Evolutionary conservation across 2,888 invertebrate species (phyloP), one percentile per base, ranked within the genome.

Genomic region (Cheilosia soror): DNA sequence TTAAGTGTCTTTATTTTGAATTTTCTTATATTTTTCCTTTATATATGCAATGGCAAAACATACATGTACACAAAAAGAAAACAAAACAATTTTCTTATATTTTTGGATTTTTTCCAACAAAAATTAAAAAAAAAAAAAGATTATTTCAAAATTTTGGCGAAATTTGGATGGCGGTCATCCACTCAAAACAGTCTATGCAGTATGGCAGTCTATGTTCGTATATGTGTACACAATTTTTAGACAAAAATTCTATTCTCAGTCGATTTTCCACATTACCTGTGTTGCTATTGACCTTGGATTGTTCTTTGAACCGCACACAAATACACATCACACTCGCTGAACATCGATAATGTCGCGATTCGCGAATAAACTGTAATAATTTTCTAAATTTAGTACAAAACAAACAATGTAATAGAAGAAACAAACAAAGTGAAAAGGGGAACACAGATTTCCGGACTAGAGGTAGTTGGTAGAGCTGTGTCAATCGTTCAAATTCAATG

Each of bases 81-180:
- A 44, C 31, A 33, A 15, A 42, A 42, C 9, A 37, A 37, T 11
- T 37, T 37, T 4, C 11, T 1, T n/a, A 33, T 31, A 47, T 33
- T 47, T 27, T 69, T 69, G 55, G 57, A 57, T 9, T 44, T 33
- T 33, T 42, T 33, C 69, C 57, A 57, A 69, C 0, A 68, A 68
- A 20, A 20, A 53, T 15, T 15, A 13, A n/a, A 68, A 68, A 68
- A 68, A 53, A 29, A 44, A 13, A n/a, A 27, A 7, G 27, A 40
- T 40, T 27, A 51, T 15, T n/a, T 40, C n/a, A n/a, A 5, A 13
- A 20, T 53, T 31, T 68, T 57, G 55, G 44, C 29, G 69, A 44
- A 20, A 33, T 47, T 69, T 57, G 37, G 6, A 44, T 69, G 42
- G 44, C 57, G 57, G 57, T 44, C 69, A 69, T 57, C 57, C 66